A percentile compares a stretch with the other conserved stretches of the same genome.
phyloP scores from a whole-genome alignment of 1,140 invertebrate species.

The Antheraea pernyi region DNA sequence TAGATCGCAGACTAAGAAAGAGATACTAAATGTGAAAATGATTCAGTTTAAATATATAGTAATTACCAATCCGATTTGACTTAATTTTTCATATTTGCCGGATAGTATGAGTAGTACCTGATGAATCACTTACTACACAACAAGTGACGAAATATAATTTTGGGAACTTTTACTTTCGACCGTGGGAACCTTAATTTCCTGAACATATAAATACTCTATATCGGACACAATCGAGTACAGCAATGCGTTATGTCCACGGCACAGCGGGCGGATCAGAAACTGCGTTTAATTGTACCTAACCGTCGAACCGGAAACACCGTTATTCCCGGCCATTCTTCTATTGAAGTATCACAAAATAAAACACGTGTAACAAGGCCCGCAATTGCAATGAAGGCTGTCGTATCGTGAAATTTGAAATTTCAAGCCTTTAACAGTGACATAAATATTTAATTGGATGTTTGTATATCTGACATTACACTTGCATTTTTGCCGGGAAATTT shows the following conservation, averaged over 20 bases:
- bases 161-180: neutral
- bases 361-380: conserved; percentile 13
- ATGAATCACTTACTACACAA: no score
- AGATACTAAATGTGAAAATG: no score
- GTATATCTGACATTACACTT: no score
- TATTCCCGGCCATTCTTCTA: conserved; percentile 28
- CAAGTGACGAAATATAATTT: no score
- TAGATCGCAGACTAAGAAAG: no score
- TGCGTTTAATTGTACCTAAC: conserved; percentile 36
- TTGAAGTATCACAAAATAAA: conserved; percentile 16
- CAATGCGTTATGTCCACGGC: conserved; percentile 8
- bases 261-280: conserved; percentile 48
- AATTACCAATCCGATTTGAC: no score
- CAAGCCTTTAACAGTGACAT: neutral
- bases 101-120: no score
- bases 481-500: no score
- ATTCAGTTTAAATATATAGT: no score
- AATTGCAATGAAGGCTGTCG: conserved; percentile 9
- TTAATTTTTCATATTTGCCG: no score
- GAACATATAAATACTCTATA: neutral
- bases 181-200: neutral
- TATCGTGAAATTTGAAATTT: neutral
- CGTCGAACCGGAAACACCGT: conserved; percentile 33
- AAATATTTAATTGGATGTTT: no score
- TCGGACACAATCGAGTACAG: neutral